Conservation (phyloP, 2,113 vertebrate genomes). For the Cichladusa arquata region DNA sequence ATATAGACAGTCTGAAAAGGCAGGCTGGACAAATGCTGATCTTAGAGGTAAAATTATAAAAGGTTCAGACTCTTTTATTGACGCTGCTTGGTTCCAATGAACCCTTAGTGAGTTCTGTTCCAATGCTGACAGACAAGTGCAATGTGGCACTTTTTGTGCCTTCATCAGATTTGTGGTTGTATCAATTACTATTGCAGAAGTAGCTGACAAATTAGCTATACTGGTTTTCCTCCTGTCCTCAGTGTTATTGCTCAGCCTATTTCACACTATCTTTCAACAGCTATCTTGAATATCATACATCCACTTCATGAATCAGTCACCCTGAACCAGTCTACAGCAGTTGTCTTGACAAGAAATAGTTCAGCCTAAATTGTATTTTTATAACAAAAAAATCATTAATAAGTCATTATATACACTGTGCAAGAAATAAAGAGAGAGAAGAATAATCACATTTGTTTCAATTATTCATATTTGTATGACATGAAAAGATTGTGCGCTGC, state of each 20-base stretch:
- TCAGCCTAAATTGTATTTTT: slow-evolving; percentile 21
- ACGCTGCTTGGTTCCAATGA: neutral
- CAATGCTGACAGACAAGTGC: neutral
- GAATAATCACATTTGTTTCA: slow-evolving; percentile 41
- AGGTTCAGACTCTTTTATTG: neutral
- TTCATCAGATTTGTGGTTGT: neutral
- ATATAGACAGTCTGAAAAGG: neutral
- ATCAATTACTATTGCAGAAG: neutral
- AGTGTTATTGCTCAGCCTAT: neutral
- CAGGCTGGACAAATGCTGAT: neutral
- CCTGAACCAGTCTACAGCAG: neutral
- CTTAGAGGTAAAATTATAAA: neutral
- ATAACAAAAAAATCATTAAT: slow-evolving; percentile 30
- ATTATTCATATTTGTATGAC: slow-evolving; percentile 52
- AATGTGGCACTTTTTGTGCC: neutral
- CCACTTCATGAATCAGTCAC: neutral
- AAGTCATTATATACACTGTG: slow-evolving; percentile 4
- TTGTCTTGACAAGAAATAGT: neutral
- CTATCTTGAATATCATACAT: neutral
- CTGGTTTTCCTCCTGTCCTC: neutral
- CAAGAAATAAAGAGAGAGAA: slow-evolving; percentile 2
- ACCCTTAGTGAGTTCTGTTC: neutral
- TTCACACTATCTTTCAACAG: neutral
- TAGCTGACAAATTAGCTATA: neutral
- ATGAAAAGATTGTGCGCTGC: neutral